Base-by-base conservation (phyloP, 2,888 invertebrate species). In the Itoplectis maculator region DNA sequence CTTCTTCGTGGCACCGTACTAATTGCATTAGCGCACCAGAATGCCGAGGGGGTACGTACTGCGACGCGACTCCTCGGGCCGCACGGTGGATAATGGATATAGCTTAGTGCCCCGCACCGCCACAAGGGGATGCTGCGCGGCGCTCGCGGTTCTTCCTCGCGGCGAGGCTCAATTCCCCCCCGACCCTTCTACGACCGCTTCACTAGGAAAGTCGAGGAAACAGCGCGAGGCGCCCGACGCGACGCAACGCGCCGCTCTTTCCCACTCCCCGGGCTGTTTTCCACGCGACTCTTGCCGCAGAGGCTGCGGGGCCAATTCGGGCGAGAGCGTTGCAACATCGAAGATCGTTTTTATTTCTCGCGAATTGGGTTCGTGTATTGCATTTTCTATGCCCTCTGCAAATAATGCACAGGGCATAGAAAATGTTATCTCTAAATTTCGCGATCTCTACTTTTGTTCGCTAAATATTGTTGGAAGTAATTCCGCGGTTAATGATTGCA, bases 21-120 rank as follows among this genome's bases (percentile, higher is more conserved):
- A 90, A 90, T 90, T 90, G 88, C 88, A 88, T 90, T 86, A 87
- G 81, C 70, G 73, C 72, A 66, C 79, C 23, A 72, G 47, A 54
- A 66, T 49, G 11, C 61, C 23, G 47, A 15, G 47, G 65, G 51
- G 75, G 49, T 66, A 59, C 47, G 54, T 45, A 63, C n/a, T n/a
- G n/a, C 37, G 13, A 42, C 47, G 63, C 47, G 63, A 70, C 56
- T 59, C 47, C 74, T 18, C 29, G n/a, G 74, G 70, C 74, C 65
- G 40, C 69, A 59, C 56, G 56, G 47, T 70, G 42, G 70, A 78
- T 82, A 51, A 82, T 82, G 56, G 65, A 75, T 59, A 7, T 13
- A 37, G 61, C 61, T n/a, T n/a, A 45, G 70, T 42, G 42, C 11
- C 29, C 29, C 3, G 65, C 40, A 0, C 2, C 37, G 15, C 37